A percentile compares a stretch with the other conserved stretches of the same genome.
Conservation (phyloP, 2,797 vertebrate species). For the Buceros bicornis region DNA sequence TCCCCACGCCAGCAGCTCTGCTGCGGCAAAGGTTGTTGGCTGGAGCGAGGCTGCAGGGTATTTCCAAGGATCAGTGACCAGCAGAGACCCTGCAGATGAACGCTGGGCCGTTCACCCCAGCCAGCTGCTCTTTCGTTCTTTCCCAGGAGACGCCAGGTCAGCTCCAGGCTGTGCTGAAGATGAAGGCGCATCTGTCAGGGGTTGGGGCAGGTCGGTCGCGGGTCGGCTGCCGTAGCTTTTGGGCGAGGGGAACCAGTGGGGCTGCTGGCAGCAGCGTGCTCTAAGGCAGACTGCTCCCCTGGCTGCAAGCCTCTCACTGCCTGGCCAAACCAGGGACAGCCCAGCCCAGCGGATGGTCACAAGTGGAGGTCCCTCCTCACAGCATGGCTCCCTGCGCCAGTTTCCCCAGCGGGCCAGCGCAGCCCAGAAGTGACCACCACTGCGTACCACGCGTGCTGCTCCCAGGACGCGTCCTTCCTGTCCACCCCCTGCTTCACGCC, state of each 20-base stretch:
- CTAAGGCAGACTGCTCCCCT: not conserved
- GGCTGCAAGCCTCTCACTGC: not conserved
- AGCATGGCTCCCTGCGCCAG: accelerated
- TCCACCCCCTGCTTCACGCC: accelerated
- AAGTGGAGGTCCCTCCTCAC: not conserved
- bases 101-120: accelerated
- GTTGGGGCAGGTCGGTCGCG: not conserved
- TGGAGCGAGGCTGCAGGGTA: not conserved
- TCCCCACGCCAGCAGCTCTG: not conserved
- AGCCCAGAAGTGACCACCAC: not conserved
- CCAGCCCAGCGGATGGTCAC: accelerated
- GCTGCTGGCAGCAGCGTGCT: not conserved
- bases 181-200: not conserved
- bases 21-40: not conserved
- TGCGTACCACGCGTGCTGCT: accelerated
- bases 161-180: not conserved
- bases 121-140: not conserved
- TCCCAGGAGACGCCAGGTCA: not conserved
- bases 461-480: not conserved
- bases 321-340: not conserved
- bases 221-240: not conserved
- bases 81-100: accelerated
- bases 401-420: not conserved
- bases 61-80: not conserved
- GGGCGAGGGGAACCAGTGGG: accelerated